These are phyloP conservation scores for Phyllostomus discolor DNA, from an alignment of 2,113 vertebrate species.

Conservation along the genomic window DNA sequence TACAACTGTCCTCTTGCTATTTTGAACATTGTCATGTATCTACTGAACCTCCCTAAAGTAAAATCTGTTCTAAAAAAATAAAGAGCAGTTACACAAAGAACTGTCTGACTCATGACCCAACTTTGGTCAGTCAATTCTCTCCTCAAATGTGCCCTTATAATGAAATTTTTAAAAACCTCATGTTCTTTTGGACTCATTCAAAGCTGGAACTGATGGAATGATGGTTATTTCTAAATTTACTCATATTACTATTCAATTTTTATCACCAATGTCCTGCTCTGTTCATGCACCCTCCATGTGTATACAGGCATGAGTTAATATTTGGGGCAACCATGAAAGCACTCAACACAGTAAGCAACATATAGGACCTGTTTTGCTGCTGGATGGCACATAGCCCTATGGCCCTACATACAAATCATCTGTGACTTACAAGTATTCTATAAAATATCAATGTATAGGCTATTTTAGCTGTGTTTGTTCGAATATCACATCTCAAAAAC, in stretches of 20 bases:
- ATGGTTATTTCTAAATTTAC: neutral
- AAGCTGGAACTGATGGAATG: neutral
- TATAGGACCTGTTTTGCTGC: neutral
- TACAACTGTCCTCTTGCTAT: neutral
- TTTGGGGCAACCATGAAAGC: neutral
- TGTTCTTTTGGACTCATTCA: neutral
- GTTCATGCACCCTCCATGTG: neutral
- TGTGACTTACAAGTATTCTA: neutral
- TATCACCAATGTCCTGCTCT: neutral
- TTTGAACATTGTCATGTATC: neutral
- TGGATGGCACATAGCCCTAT: neutral
- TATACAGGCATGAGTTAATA: neutral
- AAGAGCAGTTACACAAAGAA: neutral
- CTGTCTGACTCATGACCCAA: neutral
- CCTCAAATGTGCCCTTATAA: neutral
- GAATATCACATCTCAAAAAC: neutral
- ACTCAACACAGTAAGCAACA: neutral
- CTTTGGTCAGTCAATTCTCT: neutral
- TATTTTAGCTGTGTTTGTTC: neutral
- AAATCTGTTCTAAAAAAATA: neutral
- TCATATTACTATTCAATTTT: neutral
- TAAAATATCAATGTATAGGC: neutral
- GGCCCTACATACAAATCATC: neutral
- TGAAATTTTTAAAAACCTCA: neutral
- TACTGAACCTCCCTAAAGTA: neutral